phyloP scores from a whole-genome alignment of 2,888 invertebrate genomes.

The Agrotis segetum region DNA sequence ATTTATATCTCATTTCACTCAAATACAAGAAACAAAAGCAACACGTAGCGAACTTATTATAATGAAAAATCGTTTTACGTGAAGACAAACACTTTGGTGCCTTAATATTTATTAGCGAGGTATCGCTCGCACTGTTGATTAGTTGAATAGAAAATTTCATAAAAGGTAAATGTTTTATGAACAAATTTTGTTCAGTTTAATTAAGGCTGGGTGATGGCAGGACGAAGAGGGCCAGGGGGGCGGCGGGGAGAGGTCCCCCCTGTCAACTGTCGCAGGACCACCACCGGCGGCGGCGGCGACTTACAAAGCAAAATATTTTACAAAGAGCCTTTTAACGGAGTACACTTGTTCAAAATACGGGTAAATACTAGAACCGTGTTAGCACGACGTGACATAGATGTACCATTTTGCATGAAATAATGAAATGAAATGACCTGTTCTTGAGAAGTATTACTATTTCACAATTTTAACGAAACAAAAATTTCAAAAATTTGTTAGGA shows the following conservation, averaged over 20 bases:
- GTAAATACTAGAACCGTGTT: conserved; percentile 23
- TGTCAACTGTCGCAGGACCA: conserved; percentile 49
- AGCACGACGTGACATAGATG: not conserved
- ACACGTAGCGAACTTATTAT: conserved; percentile 16
- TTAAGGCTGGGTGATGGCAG: conserved; percentile 43
- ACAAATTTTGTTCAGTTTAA: conserved; percentile 60
- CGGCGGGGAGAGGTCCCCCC: conserved; percentile 2
- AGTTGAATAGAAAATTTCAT: conserved; percentile 57
- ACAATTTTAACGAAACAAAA: not conserved
- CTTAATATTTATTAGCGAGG: conserved; percentile 25
- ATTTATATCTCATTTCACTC: not conserved
- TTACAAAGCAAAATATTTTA: conserved; percentile 65
- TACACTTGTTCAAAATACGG: conserved; percentile 51
- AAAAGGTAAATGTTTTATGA: conserved; percentile 61
- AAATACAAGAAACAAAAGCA: conserved; percentile 13
- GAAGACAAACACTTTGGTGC: conserved; percentile 33
- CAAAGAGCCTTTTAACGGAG: conserved; percentile 61
- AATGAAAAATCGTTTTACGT: conserved; percentile 26
- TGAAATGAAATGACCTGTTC: too few species aligned
- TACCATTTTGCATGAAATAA: not conserved
- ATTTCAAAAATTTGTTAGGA: too few species aligned
- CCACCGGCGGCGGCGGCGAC: conserved; percentile 28
- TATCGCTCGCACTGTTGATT: conserved; percentile 52
- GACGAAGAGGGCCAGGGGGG: not conserved
- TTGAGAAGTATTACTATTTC: not conserved